A percentile compares a stretch with the other conserved stretches of the same genome.
Conservation (phyloP, 2,888 invertebrate genomes). For the Rhyacophila evoluta region DNA sequence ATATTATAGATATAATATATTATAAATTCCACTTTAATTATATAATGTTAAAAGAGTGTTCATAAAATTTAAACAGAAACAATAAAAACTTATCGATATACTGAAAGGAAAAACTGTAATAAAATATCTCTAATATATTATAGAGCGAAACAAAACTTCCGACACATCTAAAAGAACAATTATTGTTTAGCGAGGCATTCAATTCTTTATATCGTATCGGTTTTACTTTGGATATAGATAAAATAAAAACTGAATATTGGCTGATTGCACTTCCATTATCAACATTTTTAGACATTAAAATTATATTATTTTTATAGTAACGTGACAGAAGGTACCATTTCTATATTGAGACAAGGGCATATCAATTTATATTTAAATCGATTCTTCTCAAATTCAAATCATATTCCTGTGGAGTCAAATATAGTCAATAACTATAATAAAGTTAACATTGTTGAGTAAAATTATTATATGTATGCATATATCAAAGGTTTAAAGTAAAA, state of each 20-base stretch:
- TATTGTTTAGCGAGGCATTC: neutral
- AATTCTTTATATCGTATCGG: neutral
- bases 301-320: neutral
- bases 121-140: neutral
- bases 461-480: too few species aligned
- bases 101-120: constrained; percentile 22
- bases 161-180: neutral
- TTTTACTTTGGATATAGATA: constrained; percentile 5
- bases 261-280: constrained; percentile 53
- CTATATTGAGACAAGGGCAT: too few species aligned
- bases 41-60: constrained; percentile 21
- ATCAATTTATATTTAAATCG: too few species aligned
- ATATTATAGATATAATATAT: constrained; percentile 9
- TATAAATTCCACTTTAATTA: constrained; percentile 25
- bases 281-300: constrained; percentile 37
- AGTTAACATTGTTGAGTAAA: too few species aligned
- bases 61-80: constrained; percentile 25
- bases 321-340: neutral
- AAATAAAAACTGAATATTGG: constrained; percentile 22
- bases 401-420: too few species aligned
- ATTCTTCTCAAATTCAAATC: too few species aligned
- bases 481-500: too few species aligned
- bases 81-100: constrained; percentile 20
- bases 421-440: too few species aligned
- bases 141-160: neutral